phyloP scores from a whole-genome alignment of 2,888 invertebrate genomes.

The Petrolisthes manimaculis region DNA sequence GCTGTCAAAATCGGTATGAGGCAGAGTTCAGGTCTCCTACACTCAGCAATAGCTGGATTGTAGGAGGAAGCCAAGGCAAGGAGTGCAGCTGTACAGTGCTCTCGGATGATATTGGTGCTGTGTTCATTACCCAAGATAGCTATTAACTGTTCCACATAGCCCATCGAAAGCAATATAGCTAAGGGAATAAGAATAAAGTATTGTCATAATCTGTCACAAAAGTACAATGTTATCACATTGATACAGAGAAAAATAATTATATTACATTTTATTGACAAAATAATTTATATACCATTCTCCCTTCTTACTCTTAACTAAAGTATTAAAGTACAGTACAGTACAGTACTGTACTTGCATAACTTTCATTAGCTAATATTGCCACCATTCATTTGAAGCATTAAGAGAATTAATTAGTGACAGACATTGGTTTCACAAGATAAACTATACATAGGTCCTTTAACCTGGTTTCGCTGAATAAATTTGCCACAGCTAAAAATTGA shows the following conservation, averaged over 20 bases:
- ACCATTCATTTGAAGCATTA: no score
- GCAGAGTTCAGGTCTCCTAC: conserved; percentile 48
- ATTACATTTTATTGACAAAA: not conserved
- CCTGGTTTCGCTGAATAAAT: no score
- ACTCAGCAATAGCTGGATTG: conserved; percentile 47
- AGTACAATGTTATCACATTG: not conserved
- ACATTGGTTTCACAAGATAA: no score
- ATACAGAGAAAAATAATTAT: not conserved
- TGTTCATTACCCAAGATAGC: conserved; percentile 40
- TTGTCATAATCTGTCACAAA: not conserved
- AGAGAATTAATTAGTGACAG: no score
- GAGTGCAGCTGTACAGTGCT: conserved; percentile 55
- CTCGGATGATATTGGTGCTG: conserved; percentile 36
- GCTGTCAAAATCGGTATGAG: conserved; percentile 5
- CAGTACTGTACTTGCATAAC: no score
- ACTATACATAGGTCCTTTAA: no score
- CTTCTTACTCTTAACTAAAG: no score
- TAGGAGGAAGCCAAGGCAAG: conserved; percentile 41
- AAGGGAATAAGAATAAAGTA: not conserved
- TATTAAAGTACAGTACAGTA: no score
- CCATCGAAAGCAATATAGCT: conserved; percentile 51
- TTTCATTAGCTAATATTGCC: no score
- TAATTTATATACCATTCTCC: no score
- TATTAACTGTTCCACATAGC: conserved; percentile 55
- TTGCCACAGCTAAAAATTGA: no score